Percentiles rank a stretch among this genome's conserved stretches.
Conservation (phyloP, 1,140 invertebrate species). For the Paralvinella palmiformis region DNA sequence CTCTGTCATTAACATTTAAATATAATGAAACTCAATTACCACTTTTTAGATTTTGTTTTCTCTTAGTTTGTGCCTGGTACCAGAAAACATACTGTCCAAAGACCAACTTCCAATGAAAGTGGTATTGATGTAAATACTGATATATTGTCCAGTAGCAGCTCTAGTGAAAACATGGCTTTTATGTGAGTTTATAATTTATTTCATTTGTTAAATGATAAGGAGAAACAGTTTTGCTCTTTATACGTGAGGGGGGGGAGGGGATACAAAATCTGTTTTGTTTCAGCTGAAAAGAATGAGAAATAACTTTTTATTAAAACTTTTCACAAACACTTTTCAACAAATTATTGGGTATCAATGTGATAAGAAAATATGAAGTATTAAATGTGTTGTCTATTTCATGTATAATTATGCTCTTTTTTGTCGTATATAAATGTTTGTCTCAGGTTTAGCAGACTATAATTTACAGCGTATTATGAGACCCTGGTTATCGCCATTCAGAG, state of each 20-base stretch:
- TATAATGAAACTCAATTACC: neutral
- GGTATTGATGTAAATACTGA: constrained; percentile 9
- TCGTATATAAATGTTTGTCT: too few species aligned
- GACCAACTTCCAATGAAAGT: neutral
- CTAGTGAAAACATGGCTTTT: constrained; percentile 3
- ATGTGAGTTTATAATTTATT: neutral
- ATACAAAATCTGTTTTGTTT: neutral
- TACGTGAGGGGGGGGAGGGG: neutral
- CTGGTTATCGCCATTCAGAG: too few species aligned
- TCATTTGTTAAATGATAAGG: neutral
- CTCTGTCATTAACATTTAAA: neutral
- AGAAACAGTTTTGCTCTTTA: too few species aligned
- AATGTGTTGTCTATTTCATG: too few species aligned
- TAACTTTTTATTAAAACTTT: neutral
- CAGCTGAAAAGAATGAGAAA: neutral
- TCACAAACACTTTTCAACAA: neutral
- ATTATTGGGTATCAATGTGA: neutral
- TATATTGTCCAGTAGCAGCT: constrained; percentile 18
- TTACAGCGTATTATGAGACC: too few species aligned
- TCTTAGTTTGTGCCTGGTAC: neutral
- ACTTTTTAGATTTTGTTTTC: neutral
- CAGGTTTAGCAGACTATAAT: too few species aligned
- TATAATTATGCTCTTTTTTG: too few species aligned
- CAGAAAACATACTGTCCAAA: neutral
- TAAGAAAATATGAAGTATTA: too few species aligned